These are phyloP conservation scores for Struthio camelus DNA, from an alignment of 2,113 vertebrate species.

Conservation along the genomic window DNA sequence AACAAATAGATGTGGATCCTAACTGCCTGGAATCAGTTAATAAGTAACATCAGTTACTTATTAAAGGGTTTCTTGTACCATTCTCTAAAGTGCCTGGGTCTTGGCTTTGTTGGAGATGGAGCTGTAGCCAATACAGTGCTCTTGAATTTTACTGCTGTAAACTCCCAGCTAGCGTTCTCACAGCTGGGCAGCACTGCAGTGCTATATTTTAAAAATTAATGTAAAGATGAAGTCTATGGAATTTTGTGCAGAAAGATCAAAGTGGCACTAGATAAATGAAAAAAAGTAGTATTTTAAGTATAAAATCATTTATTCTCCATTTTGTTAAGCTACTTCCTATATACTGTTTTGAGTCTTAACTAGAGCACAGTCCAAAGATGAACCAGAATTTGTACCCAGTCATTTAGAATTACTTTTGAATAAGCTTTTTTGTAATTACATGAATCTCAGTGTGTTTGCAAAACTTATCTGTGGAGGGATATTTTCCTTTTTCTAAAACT, in stretches of 20 bases:
- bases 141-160: background rate
- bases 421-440: background rate
- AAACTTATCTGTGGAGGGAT: background rate
- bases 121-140: background rate
- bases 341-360: background rate
- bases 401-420: background rate
- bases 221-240: background rate
- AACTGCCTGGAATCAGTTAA: background rate
- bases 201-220: background rate
- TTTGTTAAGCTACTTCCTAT: background rate
- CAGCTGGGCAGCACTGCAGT: background rate
- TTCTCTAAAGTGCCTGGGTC: background rate
- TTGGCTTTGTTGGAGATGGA: background rate
- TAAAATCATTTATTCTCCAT: background rate
- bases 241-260: background rate
- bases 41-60: background rate
- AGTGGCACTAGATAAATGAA: background rate
- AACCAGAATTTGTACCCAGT: background rate
- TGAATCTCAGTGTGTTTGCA: background rate
- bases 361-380: background rate
- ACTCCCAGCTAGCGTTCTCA: background rate
- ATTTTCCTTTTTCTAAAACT: background rate
- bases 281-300: background rate
- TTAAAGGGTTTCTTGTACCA: background rate
- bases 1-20: rapidly evolving